A percentile compares a stretch with the other conserved stretches of the same genome.
These are phyloP conservation scores for Pyrrhosoma nymphula DNA, from an alignment of 2,888 invertebrate genomes.

Conservation along the genomic window DNA sequence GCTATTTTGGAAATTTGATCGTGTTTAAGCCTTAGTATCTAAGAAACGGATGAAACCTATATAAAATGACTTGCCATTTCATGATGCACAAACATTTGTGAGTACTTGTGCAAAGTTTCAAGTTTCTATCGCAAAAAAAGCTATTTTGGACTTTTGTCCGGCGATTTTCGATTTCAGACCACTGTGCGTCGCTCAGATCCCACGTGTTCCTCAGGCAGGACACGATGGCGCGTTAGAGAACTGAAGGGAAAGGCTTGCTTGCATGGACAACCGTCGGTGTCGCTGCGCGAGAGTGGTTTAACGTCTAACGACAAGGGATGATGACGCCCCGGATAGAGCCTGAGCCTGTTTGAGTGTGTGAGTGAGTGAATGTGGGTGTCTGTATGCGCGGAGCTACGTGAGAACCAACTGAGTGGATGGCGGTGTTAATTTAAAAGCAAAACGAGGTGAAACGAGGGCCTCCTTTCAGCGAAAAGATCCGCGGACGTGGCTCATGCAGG, in stretches of 20 bases:
- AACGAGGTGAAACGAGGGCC: slow-evolving; percentile 32
- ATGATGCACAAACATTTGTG: too few species aligned
- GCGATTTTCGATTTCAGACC: too few species aligned
- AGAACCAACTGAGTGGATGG: slow-evolving; percentile 41
- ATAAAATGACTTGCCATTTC: too few species aligned
- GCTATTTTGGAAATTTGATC: too few species aligned
- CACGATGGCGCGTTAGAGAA: too few species aligned
- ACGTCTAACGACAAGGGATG: slow-evolving; percentile 13
- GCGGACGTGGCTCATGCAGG: neutral
- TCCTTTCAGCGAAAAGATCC: neutral
- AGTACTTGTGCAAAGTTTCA: too few species aligned
- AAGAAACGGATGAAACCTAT: too few species aligned
- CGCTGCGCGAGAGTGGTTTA: neutral
- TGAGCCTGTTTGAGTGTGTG: neutral
- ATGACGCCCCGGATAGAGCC: neutral
- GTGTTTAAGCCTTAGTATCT: too few species aligned
- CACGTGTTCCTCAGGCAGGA: neutral
- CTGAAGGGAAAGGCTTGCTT: too few species aligned
- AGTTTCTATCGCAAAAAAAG: too few species aligned
- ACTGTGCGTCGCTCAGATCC: neutral
- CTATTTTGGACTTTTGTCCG: too few species aligned
- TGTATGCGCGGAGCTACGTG: neutral
- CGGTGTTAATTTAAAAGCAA: slow-evolving; percentile 65
- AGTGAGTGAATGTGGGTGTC: neutral
- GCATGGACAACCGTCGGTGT: neutral